These are phyloP conservation scores for Drosophila kuntzei DNA, from an alignment of 2,888 invertebrate genomes.

Conservation along the genomic window DNA sequence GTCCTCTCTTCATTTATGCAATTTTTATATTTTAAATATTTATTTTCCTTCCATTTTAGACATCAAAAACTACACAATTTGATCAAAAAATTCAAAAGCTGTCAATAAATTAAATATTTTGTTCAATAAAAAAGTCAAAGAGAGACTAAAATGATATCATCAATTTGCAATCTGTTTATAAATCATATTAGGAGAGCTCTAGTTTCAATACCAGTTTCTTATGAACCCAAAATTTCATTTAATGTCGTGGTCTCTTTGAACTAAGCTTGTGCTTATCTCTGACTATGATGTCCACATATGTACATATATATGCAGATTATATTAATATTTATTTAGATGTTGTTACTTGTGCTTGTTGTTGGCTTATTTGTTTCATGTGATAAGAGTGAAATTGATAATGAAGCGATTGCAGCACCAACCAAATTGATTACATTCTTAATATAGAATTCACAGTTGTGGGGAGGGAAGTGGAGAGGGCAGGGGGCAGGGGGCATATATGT, in stretches of 20 bases:
- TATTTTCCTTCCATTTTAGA: neutral
- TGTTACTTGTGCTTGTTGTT: constrained; percentile 2
- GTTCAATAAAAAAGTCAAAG: neutral
- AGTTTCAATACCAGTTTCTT: neutral
- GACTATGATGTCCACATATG: constrained; percentile 1
- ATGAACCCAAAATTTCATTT: neutral
- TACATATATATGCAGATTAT: constrained; percentile 13
- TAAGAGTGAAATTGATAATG: constrained; percentile 53
- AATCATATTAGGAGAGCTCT: neutral
- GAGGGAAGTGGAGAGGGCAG: too few species aligned
- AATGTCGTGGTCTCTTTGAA: constrained; percentile 4
- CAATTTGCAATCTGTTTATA: neutral
- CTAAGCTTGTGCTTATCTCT: constrained; percentile 26
- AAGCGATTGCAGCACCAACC: constrained; percentile 22
- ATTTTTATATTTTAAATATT: neutral
- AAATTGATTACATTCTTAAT: constrained; percentile 36
- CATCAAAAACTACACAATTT: neutral
- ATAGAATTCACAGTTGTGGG: neutral
- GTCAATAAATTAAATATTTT: neutral
- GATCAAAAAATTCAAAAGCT: neutral
- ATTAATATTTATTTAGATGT: constrained; percentile 4
- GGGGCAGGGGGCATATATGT: neutral
- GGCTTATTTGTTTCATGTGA: constrained; percentile 6
- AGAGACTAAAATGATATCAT: constrained; percentile 7
- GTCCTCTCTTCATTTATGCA: neutral